These are phyloP conservation scores for Psittacus erithacus DNA, from an alignment of 2,113 vertebrate species.

Conservation along the genomic window DNA sequence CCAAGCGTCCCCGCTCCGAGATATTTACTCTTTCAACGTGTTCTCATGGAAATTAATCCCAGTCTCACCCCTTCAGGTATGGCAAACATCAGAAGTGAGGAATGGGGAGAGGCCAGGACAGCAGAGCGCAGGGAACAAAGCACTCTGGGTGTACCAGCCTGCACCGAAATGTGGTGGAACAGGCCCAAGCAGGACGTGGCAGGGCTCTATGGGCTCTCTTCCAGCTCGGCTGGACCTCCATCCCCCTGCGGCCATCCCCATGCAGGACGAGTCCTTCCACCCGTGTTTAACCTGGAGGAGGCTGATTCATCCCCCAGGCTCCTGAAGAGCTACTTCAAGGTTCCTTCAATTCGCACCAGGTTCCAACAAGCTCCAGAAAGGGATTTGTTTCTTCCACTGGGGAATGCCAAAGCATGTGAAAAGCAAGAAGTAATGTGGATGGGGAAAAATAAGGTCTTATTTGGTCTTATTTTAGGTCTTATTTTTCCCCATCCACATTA, in stretches of 20 bases:
- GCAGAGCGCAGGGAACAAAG: not conserved
- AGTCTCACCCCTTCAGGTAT: slow-evolving; percentile 8
- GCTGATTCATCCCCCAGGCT: not conserved
- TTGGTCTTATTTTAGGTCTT: not conserved
- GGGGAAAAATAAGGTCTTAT: not conserved
- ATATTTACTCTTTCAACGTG: not conserved
- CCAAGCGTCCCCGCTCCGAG: not conserved
- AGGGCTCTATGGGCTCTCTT: not conserved
- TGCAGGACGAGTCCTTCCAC: accelerated
- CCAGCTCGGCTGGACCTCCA: not conserved
- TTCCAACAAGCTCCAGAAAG: not conserved
- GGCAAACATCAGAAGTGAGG: not conserved
- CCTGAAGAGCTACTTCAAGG: not conserved
- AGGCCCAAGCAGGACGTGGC: not conserved
- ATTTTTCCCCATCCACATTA: accelerated
- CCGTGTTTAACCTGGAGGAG: not conserved
- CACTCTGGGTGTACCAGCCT: not conserved
- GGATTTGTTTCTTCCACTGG: not conserved
- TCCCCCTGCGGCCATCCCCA: accelerated
- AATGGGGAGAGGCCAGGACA: slow-evolving; percentile 50
- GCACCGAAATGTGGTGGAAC: not conserved
- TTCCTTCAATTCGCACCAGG: not conserved
- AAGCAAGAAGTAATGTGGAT: accelerated
- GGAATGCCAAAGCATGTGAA: not conserved
- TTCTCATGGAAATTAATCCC: slow-evolving; percentile 55